Base-by-base conservation (phyloP, 2,888 invertebrate genomes). In the Melanargia galathea region DNA sequence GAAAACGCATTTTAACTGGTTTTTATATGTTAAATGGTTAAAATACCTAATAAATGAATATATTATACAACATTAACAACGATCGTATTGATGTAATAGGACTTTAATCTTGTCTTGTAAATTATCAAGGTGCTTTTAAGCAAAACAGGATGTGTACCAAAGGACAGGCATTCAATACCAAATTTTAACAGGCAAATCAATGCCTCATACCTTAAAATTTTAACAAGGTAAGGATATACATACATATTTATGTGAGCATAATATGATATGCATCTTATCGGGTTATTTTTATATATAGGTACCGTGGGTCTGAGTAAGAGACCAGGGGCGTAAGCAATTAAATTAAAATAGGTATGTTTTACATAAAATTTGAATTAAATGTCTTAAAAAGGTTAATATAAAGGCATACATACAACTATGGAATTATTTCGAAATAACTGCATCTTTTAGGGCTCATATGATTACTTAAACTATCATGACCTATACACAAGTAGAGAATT, bases 1-100 rank as follows among this genome's bases (percentile, higher is more conserved):
- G n/a, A n/a, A n/a, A n/a, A n/a, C 16, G 10, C 26, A 30, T 30
- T 51, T n/a, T 16, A 51, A 18, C 33, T 30, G 51, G 30, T 51
- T 30, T 30, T 49, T 49, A 49, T 30, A 0, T 38, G n/a, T 13
- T 48, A 1, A 11, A 48, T n/a, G 46, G 13, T 48, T 48, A 10
- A 11, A 46, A 20, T 6, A 1, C 5, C 5, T 24, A 22, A 6
- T 8, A 30, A 49, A 16, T 35, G 16, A 40, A 16, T 6, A 40
- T n/a, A n/a, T n/a, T n/a, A 55, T 24, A 16, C 40, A 55, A 40
- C 40, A 22, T 55, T 55, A 30, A 55, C 40, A 55, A 8, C 20
- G 55, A 22, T 22, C 22, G 38, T 40, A 8, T 16, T 55, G n/a
- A 55, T 26, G 24, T 16, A 55, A 55, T 55, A 40, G 38, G 11